A percentile compares a stretch with the other conserved stretches of the same genome.
Conservation (phyloP, 2,797 vertebrate species). For the Sardinella longiceps region DNA sequence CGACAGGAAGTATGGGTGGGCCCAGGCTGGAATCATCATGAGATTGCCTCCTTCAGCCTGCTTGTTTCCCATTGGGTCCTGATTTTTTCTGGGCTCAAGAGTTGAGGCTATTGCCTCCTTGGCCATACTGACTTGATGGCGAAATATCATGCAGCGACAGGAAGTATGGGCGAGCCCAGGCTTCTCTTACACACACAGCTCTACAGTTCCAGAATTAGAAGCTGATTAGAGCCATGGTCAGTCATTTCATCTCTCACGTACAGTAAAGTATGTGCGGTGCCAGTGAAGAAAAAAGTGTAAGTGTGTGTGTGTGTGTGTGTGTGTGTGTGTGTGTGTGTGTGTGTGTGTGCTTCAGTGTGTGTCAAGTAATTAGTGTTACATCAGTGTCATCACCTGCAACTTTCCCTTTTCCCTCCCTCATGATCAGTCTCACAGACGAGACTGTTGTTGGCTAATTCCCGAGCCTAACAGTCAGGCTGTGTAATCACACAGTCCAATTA, state of each 20-base stretch:
- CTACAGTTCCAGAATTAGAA: not conserved
- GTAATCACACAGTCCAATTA: conserved; percentile 99
- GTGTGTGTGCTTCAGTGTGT: not conserved
- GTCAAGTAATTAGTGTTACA: conserved; percentile 77
- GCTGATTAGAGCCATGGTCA: not conserved
- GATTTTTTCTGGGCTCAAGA: no score
- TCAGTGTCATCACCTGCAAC: conserved; percentile 86
- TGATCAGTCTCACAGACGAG: conserved; percentile 93
- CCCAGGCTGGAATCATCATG: no score
- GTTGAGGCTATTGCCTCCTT: no score
- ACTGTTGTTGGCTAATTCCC: conserved; percentile 97
- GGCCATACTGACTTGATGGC: no score
- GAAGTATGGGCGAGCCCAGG: no score
- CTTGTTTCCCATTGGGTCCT: no score
- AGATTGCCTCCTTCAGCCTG: no score
- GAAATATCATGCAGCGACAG: no score
- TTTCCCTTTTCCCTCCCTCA: conserved; percentile 86
- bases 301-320: conserved; percentile 22
- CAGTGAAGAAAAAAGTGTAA: not conserved
- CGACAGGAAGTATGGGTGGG: no score
- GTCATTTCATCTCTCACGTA: not conserved
- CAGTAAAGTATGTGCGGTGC: not conserved
- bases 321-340: conserved; percentile 33
- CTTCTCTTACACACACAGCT: no score
- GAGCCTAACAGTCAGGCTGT: conserved; percentile 94